phyloP scores from a whole-genome alignment of 2,113 vertebrate species.

The Sinosuthora webbiana region DNA sequence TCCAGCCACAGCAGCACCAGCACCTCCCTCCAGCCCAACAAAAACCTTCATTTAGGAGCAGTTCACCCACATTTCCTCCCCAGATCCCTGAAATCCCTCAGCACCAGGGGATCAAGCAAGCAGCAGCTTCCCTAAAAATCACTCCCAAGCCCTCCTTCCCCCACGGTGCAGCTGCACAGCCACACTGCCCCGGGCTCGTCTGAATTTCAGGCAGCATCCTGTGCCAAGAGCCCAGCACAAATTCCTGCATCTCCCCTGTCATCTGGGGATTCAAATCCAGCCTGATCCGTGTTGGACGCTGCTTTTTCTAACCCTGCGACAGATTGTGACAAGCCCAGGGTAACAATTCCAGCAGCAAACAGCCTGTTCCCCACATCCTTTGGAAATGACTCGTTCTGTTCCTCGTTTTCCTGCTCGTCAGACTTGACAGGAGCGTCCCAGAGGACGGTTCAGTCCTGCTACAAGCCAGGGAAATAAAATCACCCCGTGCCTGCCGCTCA shows the following conservation, averaged over 20 bases:
- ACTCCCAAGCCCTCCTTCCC: neutral
- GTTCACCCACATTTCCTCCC: neutral
- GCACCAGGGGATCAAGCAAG: rapidly evolving
- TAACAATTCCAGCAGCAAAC: neutral
- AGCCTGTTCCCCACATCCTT: neutral
- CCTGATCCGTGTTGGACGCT: rapidly evolving
- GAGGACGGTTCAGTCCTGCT: neutral
- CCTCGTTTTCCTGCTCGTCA: neutral
- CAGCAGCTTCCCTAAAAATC: rapidly evolving
- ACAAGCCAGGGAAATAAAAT: neutral
- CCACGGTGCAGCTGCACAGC: rapidly evolving
- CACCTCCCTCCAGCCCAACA: neutral
- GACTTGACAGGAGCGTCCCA: neutral
- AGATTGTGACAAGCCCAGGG: neutral
- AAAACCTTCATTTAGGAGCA: rapidly evolving
- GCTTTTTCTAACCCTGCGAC: neutral
- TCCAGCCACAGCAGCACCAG: neutral
- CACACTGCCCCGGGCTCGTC: rapidly evolving
- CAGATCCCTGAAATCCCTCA: neutral
- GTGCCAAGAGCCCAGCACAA: neutral
- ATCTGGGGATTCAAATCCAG: neutral
- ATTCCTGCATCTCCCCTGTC: neutral
- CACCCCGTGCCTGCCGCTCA: neutral
- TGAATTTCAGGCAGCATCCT: rapidly evolving
- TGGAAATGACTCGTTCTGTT: rapidly evolving